phyloP scores from a whole-genome alignment of 1,140 invertebrate genomes.

The Papilio polyxenes region DNA sequence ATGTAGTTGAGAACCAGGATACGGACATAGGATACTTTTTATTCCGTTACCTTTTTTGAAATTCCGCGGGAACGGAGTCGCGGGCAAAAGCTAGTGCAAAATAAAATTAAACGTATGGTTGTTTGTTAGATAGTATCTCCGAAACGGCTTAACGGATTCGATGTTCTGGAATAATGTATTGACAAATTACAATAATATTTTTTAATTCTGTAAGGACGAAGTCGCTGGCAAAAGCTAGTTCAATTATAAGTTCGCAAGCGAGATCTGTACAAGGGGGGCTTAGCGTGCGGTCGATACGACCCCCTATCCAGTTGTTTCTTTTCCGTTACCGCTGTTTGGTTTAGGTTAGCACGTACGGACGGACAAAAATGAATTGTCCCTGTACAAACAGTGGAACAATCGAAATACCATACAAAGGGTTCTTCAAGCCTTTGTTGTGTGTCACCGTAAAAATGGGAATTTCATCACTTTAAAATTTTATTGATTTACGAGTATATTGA shows the following conservation, averaged over 20 bases:
- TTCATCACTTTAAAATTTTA: conserved; percentile 23
- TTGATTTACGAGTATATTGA: too few relatives aligned
- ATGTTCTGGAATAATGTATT: too few relatives aligned
- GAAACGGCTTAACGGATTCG: too few relatives aligned
- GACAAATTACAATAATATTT: background rate
- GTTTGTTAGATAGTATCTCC: too few relatives aligned
- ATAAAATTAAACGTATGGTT: too few relatives aligned
- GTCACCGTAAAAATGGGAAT: background rate
- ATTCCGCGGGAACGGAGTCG: too few relatives aligned
- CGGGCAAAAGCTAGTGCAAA: too few relatives aligned
- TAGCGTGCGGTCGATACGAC: background rate
- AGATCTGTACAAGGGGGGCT: background rate
- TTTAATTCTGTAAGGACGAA: background rate
- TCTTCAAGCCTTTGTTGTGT: conserved; percentile 12
- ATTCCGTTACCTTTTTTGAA: too few relatives aligned
- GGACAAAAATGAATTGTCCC: conserved; percentile 23
- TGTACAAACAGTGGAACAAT: conserved; percentile 16
- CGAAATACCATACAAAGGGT: conserved; percentile 13
- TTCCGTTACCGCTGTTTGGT: conserved; percentile 10
- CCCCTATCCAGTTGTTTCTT: conserved; percentile 11
- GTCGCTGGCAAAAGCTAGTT: background rate
- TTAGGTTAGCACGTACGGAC: conserved; percentile 22
- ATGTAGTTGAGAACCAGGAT: too few relatives aligned
- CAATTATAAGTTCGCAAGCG: background rate
- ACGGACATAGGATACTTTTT: too few relatives aligned